Conservation (phyloP, 2,797 vertebrate species). For the Prunella strophiata region DNA sequence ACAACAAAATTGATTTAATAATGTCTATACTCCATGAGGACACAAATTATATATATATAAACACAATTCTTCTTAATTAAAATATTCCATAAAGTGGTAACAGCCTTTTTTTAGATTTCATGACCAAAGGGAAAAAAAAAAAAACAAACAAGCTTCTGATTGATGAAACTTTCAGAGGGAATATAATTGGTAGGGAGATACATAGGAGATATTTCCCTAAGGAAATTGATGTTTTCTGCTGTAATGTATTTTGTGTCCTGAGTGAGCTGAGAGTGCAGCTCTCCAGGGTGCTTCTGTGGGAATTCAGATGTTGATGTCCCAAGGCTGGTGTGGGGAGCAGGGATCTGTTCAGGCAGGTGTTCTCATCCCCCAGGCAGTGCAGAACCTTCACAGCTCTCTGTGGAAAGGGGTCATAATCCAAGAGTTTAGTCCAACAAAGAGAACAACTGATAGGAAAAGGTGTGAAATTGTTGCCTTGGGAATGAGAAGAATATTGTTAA, state of each 20-base stretch:
- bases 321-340: not conserved
- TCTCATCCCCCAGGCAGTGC: not conserved
- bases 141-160: not conserved
- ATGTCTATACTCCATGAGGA: not conserved
- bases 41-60: not conserved
- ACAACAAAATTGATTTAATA: conserved; percentile 17
- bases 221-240: not conserved
- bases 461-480: not conserved
- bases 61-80: not conserved
- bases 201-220: not conserved
- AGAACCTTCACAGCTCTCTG: not conserved
- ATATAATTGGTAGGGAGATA: not conserved
- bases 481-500: not conserved
- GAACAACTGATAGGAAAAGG: not conserved
- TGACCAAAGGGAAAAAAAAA: not conserved
- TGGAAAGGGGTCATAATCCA: fast-evolving
- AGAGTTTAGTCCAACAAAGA: not conserved
- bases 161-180: not conserved
- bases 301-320: not conserved
- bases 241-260: not conserved
- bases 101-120: not conserved
- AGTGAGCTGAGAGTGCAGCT: not conserved
- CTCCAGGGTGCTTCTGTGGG: not conserved
- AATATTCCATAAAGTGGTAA: not conserved
- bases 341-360: not conserved